These are phyloP conservation scores for Dissostichus mawsoni DNA, from an alignment of 2,113 vertebrate genomes.

Conservation along the genomic window DNA sequence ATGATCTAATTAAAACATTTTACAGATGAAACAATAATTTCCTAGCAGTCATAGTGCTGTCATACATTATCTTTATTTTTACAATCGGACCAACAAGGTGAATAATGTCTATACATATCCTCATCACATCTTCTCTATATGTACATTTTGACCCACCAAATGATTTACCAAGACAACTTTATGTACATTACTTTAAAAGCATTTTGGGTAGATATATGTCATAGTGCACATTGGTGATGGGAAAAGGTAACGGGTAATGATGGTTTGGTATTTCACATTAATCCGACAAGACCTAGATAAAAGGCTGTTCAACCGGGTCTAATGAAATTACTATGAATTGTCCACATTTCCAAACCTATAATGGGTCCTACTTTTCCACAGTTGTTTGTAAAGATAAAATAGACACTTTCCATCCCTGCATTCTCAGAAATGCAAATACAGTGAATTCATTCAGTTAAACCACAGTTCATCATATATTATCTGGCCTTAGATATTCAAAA, in stretches of 20 bases:
- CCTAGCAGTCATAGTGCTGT: not conserved
- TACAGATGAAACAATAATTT: too few relatives aligned
- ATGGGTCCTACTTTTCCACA: not conserved
- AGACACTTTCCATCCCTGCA: accelerated
- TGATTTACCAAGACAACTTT: not conserved
- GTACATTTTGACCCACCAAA: not conserved
- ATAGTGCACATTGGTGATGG: not conserved
- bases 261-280: not conserved
- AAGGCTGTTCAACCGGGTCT: not conserved
- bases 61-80: slow-evolving; percentile 45
- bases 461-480: not conserved
- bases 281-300: not conserved
- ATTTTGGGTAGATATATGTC: not conserved
- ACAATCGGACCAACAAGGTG: not conserved
- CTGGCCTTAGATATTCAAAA: not conserved
- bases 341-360: not conserved
- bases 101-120: slow-evolving; percentile 1
- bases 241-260: not conserved
- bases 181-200: not conserved
- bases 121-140: not conserved
- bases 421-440: not conserved
- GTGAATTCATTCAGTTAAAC: not conserved
- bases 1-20: not conserved
- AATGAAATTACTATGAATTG: not conserved
- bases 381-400: not conserved